A percentile compares a stretch with the other conserved stretches of the same genome.
These are phyloP conservation scores for Danio albolineatus DNA, from an alignment of 2,797 vertebrate genomes.

Conservation along the genomic window DNA sequence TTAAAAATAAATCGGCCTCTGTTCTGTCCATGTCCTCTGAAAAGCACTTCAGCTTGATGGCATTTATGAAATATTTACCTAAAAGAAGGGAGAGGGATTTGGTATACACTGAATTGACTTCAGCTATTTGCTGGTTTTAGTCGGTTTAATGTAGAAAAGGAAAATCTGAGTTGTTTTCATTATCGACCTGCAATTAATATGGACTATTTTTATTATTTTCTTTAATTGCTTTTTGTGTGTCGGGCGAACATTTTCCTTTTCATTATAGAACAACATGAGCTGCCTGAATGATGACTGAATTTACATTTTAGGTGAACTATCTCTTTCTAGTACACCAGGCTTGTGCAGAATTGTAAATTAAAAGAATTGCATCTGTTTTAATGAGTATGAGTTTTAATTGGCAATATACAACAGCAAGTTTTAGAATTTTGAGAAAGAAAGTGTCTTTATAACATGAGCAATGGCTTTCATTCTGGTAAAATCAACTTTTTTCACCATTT, in stretches of 20 bases:
- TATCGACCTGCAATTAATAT: neutral
- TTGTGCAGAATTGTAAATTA: neutral
- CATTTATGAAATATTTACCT: constrained; percentile 37
- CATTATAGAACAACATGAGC: neutral
- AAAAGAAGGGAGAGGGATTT: neutral
- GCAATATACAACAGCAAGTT: neutral
- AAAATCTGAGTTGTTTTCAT: neutral
- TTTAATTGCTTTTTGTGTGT: neutral
- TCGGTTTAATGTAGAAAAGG: neutral
- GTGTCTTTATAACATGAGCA: neutral
- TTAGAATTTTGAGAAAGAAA: neutral
- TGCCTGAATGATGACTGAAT: neutral
- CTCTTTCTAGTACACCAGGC: neutral
- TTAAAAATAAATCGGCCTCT: constrained; percentile 48
- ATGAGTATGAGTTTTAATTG: neutral
- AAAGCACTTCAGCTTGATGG: constrained; percentile 14
- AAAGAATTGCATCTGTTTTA: neutral
- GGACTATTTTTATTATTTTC: no score
- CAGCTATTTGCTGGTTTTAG: neutral
- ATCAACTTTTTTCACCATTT: no score
- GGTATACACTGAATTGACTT: neutral
- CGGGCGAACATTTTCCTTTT: neutral
- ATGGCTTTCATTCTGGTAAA: no score
- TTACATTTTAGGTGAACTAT: neutral
- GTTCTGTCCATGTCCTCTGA: constrained; percentile 14